Evolutionary conservation across 2,888 invertebrate species (phyloP).

Genomic region (Ophioninae sp.): DNA sequence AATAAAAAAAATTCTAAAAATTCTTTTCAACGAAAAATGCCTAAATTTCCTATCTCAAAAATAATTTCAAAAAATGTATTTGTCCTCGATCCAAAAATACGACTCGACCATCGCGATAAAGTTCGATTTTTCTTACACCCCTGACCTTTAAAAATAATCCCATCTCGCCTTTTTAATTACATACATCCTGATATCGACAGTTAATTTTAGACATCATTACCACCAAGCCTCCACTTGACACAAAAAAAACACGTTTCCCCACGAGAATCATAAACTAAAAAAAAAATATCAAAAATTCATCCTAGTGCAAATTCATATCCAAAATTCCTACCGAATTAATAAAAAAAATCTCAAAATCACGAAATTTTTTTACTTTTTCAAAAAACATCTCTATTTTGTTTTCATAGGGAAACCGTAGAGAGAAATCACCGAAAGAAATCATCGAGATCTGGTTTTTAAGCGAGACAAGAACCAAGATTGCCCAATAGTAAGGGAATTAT

Average conservation of each 20-base stretch:
- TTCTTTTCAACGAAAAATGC: too few species aligned
- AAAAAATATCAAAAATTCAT: too few species aligned
- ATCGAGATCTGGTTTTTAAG: slow-evolving; percentile 75
- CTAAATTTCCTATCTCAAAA: too few species aligned
- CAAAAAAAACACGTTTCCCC: too few species aligned
- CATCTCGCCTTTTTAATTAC: slow-evolving; percentile 62
- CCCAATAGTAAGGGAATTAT: slow-evolving; percentile 69
- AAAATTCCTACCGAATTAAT: too few species aligned
- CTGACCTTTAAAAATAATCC: slow-evolving; percentile 61
- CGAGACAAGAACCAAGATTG: slow-evolving; percentile 80
- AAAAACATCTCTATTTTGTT: too few species aligned
- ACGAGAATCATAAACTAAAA: too few species aligned
- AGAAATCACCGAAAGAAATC: slow-evolving; percentile 69
- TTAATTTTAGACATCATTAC: slow-evolving; percentile 56
- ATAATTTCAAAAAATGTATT: too few species aligned
- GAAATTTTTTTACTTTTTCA: too few species aligned
- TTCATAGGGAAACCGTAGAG: too few species aligned
- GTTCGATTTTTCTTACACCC: slow-evolving; percentile 39
- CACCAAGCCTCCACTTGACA: not conserved
- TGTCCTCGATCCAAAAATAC: not conserved
- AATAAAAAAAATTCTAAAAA: not conserved
- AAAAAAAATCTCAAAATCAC: too few species aligned
- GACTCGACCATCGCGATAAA: slow-evolving; percentile 17
- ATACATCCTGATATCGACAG: slow-evolving; percentile 49
- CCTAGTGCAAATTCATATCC: too few species aligned